phyloP scores from a whole-genome alignment of 2,113 vertebrate species.

The Globicephala melas region DNA sequence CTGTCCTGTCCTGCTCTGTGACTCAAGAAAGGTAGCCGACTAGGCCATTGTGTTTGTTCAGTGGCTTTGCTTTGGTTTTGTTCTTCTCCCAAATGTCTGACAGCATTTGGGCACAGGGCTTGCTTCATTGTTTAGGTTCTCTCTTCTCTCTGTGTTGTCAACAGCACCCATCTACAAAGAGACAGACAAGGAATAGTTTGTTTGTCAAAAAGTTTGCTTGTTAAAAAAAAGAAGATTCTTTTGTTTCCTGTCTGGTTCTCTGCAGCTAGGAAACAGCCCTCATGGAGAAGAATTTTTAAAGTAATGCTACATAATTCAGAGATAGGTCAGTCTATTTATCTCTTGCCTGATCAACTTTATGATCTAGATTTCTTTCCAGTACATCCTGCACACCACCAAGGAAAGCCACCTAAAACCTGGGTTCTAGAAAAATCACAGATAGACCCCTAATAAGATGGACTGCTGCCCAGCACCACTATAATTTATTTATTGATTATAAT shows the following conservation, averaged over 20 bases:
- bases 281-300: constrained; percentile 16
- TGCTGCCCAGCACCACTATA: background rate
- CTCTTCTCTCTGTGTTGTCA: constrained; percentile 25
- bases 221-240: background rate
- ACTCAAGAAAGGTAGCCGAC: background rate
- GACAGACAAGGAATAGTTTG: background rate
- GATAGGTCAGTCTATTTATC: background rate
- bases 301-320: constrained; percentile 51
- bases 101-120: background rate
- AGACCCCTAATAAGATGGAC: background rate
- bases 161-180: constrained; percentile 31
- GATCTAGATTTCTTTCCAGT: background rate
- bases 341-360: background rate
- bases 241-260: constrained; percentile 59
- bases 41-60: constrained; percentile 31
- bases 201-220: background rate
- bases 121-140: constrained; percentile 43
- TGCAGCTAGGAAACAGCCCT: constrained; percentile 48
- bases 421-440: background rate
- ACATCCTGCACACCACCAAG: background rate
- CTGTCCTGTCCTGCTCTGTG: background rate
- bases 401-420: background rate
- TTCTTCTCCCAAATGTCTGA: background rate
- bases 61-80: constrained; percentile 27
- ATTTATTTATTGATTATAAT: constrained; percentile 60